Percentiles rank a stretch among this genome's conserved stretches.
phyloP scores from a whole-genome alignment of 1,140 invertebrate species.

The Andricus grossulariae region DNA sequence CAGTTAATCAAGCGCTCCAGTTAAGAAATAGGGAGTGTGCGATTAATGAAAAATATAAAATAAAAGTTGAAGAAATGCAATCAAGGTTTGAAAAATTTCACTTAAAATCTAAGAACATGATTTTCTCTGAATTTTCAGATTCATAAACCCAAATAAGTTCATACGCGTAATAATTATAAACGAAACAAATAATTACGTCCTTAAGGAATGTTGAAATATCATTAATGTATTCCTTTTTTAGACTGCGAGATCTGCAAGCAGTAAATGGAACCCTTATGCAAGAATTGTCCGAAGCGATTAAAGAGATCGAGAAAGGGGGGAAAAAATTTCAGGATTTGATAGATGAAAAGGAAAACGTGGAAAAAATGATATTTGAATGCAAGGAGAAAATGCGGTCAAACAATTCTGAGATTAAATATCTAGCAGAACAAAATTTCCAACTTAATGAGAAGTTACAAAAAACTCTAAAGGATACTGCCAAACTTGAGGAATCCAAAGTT shows the following conservation, averaged over 20 bases:
- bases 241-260: background rate
- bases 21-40: background rate
- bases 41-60: conserved; percentile 17
- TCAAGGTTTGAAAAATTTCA: background rate
- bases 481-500: background rate
- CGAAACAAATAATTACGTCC: too few species aligned
- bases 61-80: conserved; percentile 29
- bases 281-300: background rate
- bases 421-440: background rate
- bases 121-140: too few species aligned
- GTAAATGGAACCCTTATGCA: background rate
- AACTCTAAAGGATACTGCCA: background rate
- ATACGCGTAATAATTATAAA: too few species aligned
- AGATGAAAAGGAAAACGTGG: background rate
- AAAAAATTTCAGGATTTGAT: background rate
- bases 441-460: background rate
- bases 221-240: too few species aligned
- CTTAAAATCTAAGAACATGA: too few species aligned
- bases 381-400: background rate
- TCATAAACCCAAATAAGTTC: too few species aligned
- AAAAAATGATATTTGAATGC: background rate
- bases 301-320: background rate
- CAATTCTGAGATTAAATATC: background rate
- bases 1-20: conserved; percentile 15
- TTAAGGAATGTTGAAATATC: too few species aligned